phyloP scores from a whole-genome alignment of 2,797 vertebrate genomes.

The Saxicola maurus region DNA sequence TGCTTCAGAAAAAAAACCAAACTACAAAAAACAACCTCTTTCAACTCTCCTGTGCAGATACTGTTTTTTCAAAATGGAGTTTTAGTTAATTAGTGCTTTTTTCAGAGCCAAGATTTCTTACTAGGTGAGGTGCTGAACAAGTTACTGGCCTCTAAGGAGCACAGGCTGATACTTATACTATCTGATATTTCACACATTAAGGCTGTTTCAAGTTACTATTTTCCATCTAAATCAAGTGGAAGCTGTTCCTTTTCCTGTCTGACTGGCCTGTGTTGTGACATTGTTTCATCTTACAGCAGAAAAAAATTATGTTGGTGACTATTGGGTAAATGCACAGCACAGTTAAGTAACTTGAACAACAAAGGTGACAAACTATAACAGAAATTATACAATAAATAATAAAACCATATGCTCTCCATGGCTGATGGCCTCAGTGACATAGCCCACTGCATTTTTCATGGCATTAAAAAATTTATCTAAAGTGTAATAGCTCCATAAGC shows the following conservation, averaged over 20 bases:
- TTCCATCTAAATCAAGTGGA: not conserved
- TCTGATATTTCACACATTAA: not conserved
- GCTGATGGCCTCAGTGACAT: not conserved
- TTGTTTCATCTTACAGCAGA: not conserved
- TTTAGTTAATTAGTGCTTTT: constrained; percentile 3
- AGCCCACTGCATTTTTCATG: not conserved
- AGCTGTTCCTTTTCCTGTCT: not conserved
- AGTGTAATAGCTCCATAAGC: not conserved
- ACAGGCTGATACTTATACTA: not conserved
- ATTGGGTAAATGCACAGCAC: not conserved
- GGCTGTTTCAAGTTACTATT: not conserved
- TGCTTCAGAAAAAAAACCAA: not conserved
- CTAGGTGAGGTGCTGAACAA: not conserved
- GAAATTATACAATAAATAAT: not conserved
- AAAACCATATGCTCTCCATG: not conserved
- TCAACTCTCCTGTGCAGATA: not conserved
- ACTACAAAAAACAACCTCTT: not conserved
- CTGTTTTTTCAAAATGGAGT: not conserved
- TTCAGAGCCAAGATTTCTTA: not conserved
- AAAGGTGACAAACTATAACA: not conserved
- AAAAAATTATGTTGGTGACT: not conserved
- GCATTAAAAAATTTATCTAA: rapidly evolving
- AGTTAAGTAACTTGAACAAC: not conserved
- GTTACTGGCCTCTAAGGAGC: not conserved
- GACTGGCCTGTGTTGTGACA: not conserved